A percentile compares a stretch with the other conserved stretches of the same genome.
Evolutionary conservation across 2,797 vertebrate species (phyloP).

Genomic region (Dallia pectoralis): DNA sequence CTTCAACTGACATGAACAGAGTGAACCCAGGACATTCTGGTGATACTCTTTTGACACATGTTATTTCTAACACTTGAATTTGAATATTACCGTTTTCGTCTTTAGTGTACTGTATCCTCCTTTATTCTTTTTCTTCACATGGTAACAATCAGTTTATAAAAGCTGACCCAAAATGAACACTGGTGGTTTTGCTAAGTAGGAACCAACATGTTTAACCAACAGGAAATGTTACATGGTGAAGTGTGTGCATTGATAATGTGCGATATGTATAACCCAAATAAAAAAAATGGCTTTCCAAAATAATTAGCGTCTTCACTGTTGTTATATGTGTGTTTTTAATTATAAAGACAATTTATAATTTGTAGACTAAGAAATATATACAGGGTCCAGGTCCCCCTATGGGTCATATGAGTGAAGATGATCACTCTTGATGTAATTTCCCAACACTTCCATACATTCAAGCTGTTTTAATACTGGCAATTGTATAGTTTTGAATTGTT

Average conservation of each 20-base stretch:
- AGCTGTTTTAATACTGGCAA: background rate
- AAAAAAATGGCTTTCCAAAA: constrained; percentile 45
- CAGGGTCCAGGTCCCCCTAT: background rate
- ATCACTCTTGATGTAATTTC: background rate
- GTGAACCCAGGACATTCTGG: background rate
- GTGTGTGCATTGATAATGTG: background rate
- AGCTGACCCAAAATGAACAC: constrained; percentile 43
- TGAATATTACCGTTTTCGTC: constrained; percentile 44
- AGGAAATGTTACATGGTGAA: constrained; percentile 40
- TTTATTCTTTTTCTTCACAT: constrained; percentile 33
- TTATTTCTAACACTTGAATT: constrained; percentile 52
- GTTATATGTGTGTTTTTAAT: background rate
- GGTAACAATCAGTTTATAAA: constrained; percentile 32
- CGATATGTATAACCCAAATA: constrained; percentile 61
- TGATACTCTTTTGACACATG: constrained; percentile 34
- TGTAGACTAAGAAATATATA: background rate
- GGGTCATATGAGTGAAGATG: background rate
- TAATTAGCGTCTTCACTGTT: background rate
- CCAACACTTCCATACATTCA: background rate
- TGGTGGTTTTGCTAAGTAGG: constrained; percentile 47
- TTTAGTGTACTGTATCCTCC: constrained; percentile 38
- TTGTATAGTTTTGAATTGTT: background rate
- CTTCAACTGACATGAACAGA: constrained; percentile 34
- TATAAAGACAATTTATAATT: background rate
- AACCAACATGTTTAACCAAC: constrained; percentile 3